phyloP scores from a whole-genome alignment of 2,797 vertebrate genomes.

The Melanotaenia boesemani region DNA sequence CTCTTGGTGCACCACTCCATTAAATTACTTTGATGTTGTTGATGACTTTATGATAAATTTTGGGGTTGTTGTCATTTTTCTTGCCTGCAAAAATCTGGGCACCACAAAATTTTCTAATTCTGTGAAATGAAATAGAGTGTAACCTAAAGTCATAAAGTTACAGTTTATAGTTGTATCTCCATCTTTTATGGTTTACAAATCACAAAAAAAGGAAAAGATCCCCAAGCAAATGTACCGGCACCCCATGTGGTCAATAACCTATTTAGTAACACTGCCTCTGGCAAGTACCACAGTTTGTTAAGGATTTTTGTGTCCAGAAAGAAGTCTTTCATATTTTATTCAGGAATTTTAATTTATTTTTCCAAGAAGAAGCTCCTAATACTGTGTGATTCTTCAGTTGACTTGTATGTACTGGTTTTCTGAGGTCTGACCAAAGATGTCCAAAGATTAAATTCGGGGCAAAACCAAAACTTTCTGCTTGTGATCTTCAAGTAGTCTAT shows the following conservation, averaged over 20 bases:
- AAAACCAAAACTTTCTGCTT: neutral
- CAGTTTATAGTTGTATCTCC: neutral
- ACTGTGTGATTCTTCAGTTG: too few species aligned
- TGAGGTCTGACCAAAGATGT: neutral
- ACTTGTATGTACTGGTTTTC: neutral
- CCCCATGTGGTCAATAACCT: too few species aligned
- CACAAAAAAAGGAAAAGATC: neutral
- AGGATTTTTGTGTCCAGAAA: neutral
- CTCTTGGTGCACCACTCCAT: too few species aligned
- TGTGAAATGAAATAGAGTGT: neutral
- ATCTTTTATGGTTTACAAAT: neutral
- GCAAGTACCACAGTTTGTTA: neutral
- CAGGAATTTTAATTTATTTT: neutral
- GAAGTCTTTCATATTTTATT: neutral
- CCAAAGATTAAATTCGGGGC: neutral
- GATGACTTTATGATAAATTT: too few species aligned
- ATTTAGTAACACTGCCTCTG: neutral
- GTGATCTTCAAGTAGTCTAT: too few species aligned
- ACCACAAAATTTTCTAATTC: neutral
- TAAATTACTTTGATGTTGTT: too few species aligned
- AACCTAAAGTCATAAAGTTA: neutral
- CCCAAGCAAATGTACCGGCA: neutral
- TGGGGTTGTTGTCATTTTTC: too few species aligned
- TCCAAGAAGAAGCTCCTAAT: neutral
- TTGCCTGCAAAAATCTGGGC: too few species aligned